phyloP scores from a whole-genome alignment of 1,140 invertebrate genomes.

The Coenobita brevimanus region DNA sequence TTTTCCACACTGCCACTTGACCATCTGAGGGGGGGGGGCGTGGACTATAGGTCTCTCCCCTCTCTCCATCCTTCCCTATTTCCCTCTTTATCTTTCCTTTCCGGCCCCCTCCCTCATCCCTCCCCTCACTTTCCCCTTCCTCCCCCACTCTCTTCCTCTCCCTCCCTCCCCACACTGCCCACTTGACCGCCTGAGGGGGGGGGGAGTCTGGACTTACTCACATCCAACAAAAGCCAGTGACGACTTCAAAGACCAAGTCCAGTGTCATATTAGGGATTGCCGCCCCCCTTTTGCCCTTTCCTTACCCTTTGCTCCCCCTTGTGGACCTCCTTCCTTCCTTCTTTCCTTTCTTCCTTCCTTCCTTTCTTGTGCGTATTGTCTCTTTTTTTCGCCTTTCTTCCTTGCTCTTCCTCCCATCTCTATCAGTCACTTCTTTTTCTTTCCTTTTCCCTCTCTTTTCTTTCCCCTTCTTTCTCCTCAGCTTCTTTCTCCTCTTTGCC shows the following conservation, averaged over 20 bases:
- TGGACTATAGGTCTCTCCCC: no score
- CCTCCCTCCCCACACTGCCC: no score
- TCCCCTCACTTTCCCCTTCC: no score
- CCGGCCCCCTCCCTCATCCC: no score
- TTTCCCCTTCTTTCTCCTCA: background rate
- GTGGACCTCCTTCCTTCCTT: background rate
- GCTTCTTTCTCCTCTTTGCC: background rate
- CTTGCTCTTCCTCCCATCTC: background rate
- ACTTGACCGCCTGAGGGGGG: no score
- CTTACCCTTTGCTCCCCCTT: background rate
- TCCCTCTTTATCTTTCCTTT: no score
- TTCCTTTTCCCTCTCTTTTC: background rate
- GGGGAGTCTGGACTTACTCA: background rate
- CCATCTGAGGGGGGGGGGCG: no score
- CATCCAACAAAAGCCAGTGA: slow-evolving; percentile 19
- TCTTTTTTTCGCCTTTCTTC: background rate
- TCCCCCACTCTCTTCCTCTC: no score
- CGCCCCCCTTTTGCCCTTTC: background rate
- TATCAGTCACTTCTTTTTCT: background rate
- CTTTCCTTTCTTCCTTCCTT: background rate
- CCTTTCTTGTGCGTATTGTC: background rate
- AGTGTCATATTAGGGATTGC: slow-evolving; percentile 3
- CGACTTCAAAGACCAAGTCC: slow-evolving; percentile 23
- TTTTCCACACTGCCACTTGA: no score
- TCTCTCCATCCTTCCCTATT: no score